Percentiles rank a stretch among this genome's conserved stretches.
Evolutionary conservation across 2,113 vertebrate species (phyloP).

Genomic region (Vidua chalybeata): DNA sequence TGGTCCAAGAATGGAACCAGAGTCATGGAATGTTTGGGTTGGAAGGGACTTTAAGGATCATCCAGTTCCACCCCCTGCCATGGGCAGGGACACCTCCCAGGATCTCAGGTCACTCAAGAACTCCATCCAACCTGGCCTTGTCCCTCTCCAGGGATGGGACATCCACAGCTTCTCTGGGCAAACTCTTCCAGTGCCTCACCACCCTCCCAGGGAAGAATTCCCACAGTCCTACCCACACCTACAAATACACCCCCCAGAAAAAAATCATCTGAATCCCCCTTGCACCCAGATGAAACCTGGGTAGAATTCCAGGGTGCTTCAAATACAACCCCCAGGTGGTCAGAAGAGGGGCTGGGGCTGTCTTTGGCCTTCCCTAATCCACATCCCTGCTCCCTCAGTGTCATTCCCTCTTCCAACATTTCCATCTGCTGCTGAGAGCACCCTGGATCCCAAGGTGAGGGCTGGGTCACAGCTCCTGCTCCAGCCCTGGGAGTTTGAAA

Average conservation of each 20-base stretch:
- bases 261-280: neutral
- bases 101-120: fast-evolving
- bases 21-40: neutral
- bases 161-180: neutral
- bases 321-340: neutral
- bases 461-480: neutral
- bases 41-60: neutral
- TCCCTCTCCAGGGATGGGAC: neutral
- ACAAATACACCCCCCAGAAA: neutral
- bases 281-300: neutral
- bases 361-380: neutral
- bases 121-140: neutral
- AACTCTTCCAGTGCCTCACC: neutral
- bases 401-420: neutral
- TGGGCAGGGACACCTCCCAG: neutral
- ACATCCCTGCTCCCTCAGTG: neutral
- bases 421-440: neutral
- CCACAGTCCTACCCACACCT: neutral
- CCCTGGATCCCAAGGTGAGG: fast-evolving
- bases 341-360: neutral
- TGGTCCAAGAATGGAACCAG: neutral
- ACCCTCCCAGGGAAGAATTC: neutral
- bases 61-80: neutral
- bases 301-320: neutral
- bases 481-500: neutral